A percentile compares a stretch with the other conserved stretches of the same genome.
Evolutionary conservation across 2,888 invertebrate species (phyloP).

Genomic region (Xestia c-nigrum): DNA sequence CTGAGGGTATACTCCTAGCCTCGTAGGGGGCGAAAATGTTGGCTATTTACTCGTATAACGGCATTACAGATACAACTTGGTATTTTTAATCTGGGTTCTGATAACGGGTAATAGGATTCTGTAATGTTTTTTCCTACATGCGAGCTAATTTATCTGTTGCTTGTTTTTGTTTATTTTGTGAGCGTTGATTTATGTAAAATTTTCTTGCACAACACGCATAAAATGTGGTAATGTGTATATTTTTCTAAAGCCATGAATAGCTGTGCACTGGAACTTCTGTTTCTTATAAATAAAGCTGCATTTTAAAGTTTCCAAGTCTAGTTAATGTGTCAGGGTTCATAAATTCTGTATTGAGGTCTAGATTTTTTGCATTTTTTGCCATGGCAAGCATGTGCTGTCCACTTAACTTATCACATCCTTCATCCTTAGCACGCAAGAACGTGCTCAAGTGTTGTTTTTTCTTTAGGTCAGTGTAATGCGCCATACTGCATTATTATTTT

Average conservation of each 20-base stretch:
- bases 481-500: conserved; percentile 37
- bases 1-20: conserved; percentile 6
- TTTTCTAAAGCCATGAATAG: conserved; percentile 16
- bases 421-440: conserved; percentile 70
- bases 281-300: conserved; percentile 26
- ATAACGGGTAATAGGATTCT: conserved; percentile 30
- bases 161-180: conserved; percentile 30
- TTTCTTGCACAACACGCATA: conserved; percentile 18
- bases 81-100: conserved; percentile 34
- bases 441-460: conserved; percentile 76
- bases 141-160: conserved; percentile 18
- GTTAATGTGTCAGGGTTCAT: conserved; percentile 24
- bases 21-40: conserved; percentile 40
- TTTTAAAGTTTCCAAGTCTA: neutral
- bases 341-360: conserved; percentile 31
- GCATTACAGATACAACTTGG: conserved; percentile 22
- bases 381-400: conserved; percentile 51
- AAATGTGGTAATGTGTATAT: conserved; percentile 28
- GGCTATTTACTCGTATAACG: conserved; percentile 54
- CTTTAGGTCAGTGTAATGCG: conserved; percentile 69
- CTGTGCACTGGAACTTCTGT: conserved; percentile 1
- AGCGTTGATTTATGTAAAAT: neutral
- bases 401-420: conserved; percentile 67
- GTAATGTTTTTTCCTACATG: conserved; percentile 25
- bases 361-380: conserved; percentile 34